Evolutionary conservation across 2,888 invertebrate genomes (phyloP).

Genomic region (Timema cristinae): DNA sequence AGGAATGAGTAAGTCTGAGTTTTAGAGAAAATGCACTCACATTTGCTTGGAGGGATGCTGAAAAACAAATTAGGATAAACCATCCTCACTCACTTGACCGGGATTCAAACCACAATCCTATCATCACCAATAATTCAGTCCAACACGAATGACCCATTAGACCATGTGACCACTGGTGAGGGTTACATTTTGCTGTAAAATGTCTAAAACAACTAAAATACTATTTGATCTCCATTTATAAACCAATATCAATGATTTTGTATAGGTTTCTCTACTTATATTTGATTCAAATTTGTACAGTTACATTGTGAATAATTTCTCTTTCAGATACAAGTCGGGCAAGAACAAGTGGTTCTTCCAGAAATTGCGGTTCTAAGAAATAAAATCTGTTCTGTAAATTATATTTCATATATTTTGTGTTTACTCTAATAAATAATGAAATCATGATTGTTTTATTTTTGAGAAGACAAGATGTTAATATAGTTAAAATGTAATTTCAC

Average conservation of each 20-base stretch:
- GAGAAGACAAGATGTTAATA: too few relatives aligned
- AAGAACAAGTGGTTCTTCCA: conserved; percentile 99
- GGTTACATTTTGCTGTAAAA: conserved; percentile 4
- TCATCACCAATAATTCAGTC: too few relatives aligned
- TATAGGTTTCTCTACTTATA: not conserved
- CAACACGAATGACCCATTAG: not conserved
- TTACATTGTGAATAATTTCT: conserved; percentile 31
- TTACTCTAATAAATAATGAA: too few relatives aligned
- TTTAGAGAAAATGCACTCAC: too few relatives aligned
- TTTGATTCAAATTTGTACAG: not conserved
- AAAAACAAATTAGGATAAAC: too few relatives aligned
- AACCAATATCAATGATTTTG: not conserved
- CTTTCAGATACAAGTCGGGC: conserved; percentile 83
- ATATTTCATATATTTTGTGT: too few relatives aligned
- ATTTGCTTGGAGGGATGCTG: too few relatives aligned
- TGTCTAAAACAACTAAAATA: not conserved
- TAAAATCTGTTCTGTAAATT: too few relatives aligned
- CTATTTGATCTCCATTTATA: not conserved
- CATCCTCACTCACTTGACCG: not conserved
- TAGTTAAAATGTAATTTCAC: too few relatives aligned
- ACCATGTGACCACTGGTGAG: not conserved
- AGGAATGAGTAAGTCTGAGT: too few relatives aligned
- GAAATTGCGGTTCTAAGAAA: conserved; percentile 88
- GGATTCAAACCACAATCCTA: too few relatives aligned
- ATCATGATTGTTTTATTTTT: too few relatives aligned